Evolutionary conservation across 2,888 invertebrate genomes (phyloP).

Genomic region (Dynastes hyllus): DNA sequence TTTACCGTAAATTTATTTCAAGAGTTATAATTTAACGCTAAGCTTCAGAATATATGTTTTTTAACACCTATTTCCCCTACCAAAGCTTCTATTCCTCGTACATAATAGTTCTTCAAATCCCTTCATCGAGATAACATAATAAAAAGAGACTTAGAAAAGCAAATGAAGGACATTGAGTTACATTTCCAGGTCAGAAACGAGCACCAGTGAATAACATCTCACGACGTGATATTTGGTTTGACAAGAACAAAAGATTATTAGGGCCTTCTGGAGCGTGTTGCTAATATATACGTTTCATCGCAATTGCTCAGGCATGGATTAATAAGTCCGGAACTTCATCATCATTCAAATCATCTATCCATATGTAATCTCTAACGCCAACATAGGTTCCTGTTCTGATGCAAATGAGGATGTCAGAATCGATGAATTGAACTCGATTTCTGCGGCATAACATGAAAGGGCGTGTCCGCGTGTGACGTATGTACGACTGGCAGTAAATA

Average conservation of each 20-base stretch:
- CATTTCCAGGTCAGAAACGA: no score
- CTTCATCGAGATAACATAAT: no score
- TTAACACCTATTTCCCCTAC: no score
- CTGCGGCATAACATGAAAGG: conserved; percentile 15
- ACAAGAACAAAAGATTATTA: conserved; percentile 8
- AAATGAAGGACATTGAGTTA: no score
- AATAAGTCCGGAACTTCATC: conserved; percentile 14
- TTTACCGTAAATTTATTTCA: no score
- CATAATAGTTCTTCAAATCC: no score
- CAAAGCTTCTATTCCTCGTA: no score
- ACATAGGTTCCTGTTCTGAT: conserved; percentile 19
- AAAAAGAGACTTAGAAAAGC: no score
- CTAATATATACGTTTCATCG: conserved; percentile 3
- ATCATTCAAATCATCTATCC: conserved; percentile 30
- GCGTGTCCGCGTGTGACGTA: conserved; percentile 9
- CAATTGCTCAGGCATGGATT: conserved; percentile 28
- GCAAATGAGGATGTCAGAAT: conserved; percentile 38
- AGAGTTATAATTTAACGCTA: no score
- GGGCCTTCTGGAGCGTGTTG: neutral
- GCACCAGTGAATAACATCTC: neutral
- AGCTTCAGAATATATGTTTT: no score
- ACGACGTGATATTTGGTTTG: neutral
- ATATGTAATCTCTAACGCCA: conserved; percentile 21
- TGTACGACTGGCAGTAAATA: neutral
- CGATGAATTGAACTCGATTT: conserved; percentile 37